These are phyloP conservation scores for Fregetta grallaria DNA, from an alignment of 2,113 vertebrate species.

Conservation along the genomic window DNA sequence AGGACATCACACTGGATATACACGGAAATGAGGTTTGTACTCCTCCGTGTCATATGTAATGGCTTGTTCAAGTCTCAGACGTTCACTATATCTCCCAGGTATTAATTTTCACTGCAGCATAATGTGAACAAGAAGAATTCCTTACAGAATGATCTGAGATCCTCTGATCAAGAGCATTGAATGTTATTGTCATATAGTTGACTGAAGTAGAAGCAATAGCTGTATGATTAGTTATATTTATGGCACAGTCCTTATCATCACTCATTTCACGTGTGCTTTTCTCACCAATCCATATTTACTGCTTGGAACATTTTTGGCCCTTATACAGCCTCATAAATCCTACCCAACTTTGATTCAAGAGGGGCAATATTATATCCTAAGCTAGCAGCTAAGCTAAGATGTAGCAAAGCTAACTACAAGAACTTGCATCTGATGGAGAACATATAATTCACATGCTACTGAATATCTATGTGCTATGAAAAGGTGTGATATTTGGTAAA, in stretches of 20 bases:
- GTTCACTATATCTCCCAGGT: background rate
- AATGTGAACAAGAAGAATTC: background rate
- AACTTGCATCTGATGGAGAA: background rate
- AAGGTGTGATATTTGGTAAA: background rate
- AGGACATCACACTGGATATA: background rate
- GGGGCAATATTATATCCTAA: background rate
- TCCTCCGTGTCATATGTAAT: background rate
- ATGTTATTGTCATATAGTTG: background rate
- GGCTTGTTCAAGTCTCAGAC: background rate
- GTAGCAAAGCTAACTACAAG: background rate
- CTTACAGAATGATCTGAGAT: background rate
- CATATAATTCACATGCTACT: background rate
- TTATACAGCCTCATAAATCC: constrained; percentile 23
- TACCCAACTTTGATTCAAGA: background rate
- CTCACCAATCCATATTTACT: constrained; percentile 28
- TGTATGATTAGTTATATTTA: constrained; percentile 12
- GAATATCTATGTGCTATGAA: background rate
- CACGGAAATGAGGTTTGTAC: background rate
- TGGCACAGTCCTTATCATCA: background rate
- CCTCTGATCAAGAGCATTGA: background rate
- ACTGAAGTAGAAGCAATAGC: background rate
- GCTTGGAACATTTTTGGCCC: background rate
- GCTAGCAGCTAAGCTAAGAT: background rate
- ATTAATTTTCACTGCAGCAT: background rate
- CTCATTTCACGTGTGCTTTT: background rate